Evolutionary conservation across 1,140 invertebrate species (phyloP).

Genomic region (Bombus breviceps): DNA sequence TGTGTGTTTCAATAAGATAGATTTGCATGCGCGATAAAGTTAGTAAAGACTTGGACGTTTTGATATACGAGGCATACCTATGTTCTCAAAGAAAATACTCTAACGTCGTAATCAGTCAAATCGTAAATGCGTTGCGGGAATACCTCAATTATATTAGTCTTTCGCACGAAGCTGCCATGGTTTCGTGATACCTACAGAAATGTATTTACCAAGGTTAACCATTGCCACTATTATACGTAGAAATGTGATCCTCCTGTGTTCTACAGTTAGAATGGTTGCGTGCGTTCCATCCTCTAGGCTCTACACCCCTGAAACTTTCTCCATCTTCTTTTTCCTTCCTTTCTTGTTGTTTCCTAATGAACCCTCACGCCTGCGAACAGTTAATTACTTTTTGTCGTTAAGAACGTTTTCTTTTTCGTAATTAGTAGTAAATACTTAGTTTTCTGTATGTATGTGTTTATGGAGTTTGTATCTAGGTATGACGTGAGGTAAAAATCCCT

Average conservation of each 20-base stretch:
- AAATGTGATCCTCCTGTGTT: slow-evolving; percentile 63
- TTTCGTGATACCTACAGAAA: slow-evolving; percentile 56
- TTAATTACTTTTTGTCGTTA: not conserved
- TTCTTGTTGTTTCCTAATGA: not conserved
- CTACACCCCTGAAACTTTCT: slow-evolving; percentile 25
- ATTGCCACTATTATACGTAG: slow-evolving; percentile 41
- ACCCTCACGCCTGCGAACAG: not conserved
- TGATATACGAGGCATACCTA: not conserved
- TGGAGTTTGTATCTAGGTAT: not conserved
- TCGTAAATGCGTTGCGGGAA: not conserved
- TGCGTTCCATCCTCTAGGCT: slow-evolving; percentile 62
- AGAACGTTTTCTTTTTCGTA: not conserved
- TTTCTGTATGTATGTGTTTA: not conserved
- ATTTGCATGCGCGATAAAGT: not conserved
- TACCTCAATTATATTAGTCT: slow-evolving; percentile 61
- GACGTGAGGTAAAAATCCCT: too few relatives aligned
- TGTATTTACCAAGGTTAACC: slow-evolving; percentile 75
- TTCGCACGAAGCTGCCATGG: slow-evolving; percentile 56
- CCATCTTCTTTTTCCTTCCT: not conserved
- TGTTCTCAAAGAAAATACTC: not conserved
- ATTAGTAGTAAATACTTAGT: not conserved
- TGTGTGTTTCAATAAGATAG: not conserved
- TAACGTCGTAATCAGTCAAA: slow-evolving; percentile 8
- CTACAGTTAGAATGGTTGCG: slow-evolving; percentile 65
- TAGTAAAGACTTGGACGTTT: not conserved